Percentiles rank a stretch among this genome's conserved stretches.
Conservation (phyloP, 2,888 invertebrate species). For the Tiliacea aurago region DNA sequence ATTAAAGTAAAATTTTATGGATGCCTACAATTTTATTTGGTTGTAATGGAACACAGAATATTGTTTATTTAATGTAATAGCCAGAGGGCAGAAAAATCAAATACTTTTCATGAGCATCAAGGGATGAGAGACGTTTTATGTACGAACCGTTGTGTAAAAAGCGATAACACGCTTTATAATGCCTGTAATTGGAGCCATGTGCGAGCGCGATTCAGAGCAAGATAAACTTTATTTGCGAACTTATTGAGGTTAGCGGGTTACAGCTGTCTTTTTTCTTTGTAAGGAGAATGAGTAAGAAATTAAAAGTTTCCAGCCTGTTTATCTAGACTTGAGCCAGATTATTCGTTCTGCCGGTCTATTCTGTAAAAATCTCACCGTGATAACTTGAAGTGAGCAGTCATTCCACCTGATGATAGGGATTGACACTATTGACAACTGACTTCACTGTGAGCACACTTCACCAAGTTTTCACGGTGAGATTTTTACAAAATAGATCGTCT, state of each 20-base stretch:
- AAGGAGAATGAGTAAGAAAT: background rate
- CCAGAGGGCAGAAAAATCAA: conserved; percentile 18
- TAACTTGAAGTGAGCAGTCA: background rate
- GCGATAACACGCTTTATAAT: conserved; percentile 24
- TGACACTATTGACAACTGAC: background rate
- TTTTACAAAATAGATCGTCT: background rate
- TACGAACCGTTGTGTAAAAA: conserved; percentile 12
- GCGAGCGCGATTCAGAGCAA: conserved; percentile 16
- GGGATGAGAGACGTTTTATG: background rate
- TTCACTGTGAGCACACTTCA: background rate
- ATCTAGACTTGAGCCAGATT: background rate
- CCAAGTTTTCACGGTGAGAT: background rate
- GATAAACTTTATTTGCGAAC: conserved; percentile 20
- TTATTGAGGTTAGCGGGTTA: conserved; percentile 1
- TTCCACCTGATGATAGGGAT: too few species aligned
- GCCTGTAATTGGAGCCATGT: conserved; percentile 7
- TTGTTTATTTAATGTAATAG: conserved; percentile 17
- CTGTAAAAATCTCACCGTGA: background rate
- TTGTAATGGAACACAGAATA: conserved; percentile 5
- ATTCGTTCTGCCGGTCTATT: background rate
- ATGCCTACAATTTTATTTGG: background rate
- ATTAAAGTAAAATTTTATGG: conserved; percentile 36
- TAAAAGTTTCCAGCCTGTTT: background rate
- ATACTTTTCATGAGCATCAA: conserved; percentile 14
- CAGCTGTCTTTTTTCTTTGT: conserved; percentile 1